Percentiles rank a stretch among this genome's conserved stretches.
These are phyloP conservation scores for Stictonetta naevosa DNA, from an alignment of 2,113 vertebrate species.

Conservation along the genomic window DNA sequence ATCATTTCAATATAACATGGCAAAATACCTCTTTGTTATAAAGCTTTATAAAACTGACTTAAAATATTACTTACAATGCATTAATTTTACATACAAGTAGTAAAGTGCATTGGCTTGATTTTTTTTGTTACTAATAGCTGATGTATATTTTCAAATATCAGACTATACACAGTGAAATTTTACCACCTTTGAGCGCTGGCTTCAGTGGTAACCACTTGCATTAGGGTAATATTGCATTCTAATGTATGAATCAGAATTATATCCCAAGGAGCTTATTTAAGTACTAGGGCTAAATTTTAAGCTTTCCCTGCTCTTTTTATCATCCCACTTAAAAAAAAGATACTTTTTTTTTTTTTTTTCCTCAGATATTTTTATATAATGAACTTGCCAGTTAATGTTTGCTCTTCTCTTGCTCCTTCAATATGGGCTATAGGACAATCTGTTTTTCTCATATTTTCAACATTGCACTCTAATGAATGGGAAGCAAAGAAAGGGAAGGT, in stretches of 20 bases:
- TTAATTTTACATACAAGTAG: not conserved
- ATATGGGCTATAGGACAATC: not conserved
- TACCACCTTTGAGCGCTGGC: not conserved
- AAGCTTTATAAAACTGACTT: not conserved
- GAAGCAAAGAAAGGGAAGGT: not conserved
- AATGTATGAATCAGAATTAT: not conserved
- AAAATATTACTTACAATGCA: not conserved
- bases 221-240: not conserved
- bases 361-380: constrained; percentile 15
- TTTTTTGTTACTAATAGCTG: not conserved
- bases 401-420: constrained; percentile 8
- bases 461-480: constrained; percentile 21
- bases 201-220: not conserved
- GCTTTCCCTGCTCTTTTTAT: not conserved
- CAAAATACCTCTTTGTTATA: not conserved
- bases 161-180: not conserved
- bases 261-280: not conserved
- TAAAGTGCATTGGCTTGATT: not conserved
- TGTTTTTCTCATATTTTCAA: constrained; percentile 61
- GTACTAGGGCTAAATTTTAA: not conserved
- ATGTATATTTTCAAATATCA: not conserved
- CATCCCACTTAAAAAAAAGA: not conserved
- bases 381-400: constrained; percentile 35
- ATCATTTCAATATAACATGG: not conserved
- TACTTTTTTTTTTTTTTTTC: not conserved